Evolutionary conservation across 1,140 invertebrate genomes (phyloP).

Genomic region (Cydia pomonella): DNA sequence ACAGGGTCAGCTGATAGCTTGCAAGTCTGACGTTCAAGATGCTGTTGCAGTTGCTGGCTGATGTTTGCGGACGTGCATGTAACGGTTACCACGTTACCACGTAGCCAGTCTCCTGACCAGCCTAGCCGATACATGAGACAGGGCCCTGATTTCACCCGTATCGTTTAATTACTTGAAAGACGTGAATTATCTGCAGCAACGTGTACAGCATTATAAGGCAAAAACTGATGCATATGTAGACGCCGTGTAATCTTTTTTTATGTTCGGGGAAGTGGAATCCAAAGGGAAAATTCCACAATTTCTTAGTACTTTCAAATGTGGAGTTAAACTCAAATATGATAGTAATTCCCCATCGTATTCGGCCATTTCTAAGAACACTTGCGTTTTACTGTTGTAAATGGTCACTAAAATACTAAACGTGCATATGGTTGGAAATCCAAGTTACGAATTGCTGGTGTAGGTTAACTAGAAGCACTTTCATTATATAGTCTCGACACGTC

Average conservation of each 20-base stretch:
- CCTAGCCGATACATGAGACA: too few relatives aligned
- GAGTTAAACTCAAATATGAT: slow-evolving; percentile 50
- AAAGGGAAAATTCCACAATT: slow-evolving; percentile 52
- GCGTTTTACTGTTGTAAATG: background rate
- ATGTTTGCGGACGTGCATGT: too few relatives aligned
- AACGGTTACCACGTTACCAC: too few relatives aligned
- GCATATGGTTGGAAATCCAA: background rate
- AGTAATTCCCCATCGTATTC: slow-evolving; percentile 38
- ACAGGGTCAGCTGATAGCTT: too few relatives aligned
- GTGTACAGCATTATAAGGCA: slow-evolving; percentile 50
- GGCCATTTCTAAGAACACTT: background rate
- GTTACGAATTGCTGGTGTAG: background rate
- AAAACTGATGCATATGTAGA: slow-evolving; percentile 51
- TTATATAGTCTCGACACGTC: slow-evolving; percentile 3
- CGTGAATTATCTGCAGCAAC: slow-evolving; percentile 54
- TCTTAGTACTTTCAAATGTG: slow-evolving; percentile 52
- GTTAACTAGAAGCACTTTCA: slow-evolving; percentile 3
- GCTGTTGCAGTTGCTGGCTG: too few relatives aligned
- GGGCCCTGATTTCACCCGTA: background rate
- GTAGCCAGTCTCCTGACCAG: too few relatives aligned
- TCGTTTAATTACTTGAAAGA: slow-evolving; percentile 50
- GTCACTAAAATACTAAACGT: background rate
- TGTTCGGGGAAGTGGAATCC: slow-evolving; percentile 42
- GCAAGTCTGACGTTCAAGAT: too few relatives aligned
- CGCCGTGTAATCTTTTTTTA: slow-evolving; percentile 43